Conservation (phyloP, 2,113 vertebrate genomes). For the Trogon surrucura region DNA sequence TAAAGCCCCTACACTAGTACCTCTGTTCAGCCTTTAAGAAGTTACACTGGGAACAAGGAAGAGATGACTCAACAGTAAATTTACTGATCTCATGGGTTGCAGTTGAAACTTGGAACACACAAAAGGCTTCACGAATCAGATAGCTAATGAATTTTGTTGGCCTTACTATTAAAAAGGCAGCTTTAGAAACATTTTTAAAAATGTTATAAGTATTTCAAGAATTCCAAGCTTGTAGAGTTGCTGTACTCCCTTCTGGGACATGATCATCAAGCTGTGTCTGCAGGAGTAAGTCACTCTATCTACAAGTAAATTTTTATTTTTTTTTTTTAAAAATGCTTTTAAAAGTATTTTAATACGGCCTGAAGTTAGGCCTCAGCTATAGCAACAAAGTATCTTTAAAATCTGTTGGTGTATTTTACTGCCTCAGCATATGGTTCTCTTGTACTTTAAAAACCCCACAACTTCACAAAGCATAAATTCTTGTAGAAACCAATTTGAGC, state of each 20-base stretch:
- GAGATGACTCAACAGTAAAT: background rate
- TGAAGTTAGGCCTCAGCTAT: background rate
- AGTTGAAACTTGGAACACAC: background rate
- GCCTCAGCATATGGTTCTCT: background rate
- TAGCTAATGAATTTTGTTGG: background rate
- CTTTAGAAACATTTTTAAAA: background rate
- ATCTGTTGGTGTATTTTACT: background rate
- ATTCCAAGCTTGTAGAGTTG: background rate
- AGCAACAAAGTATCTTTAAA: background rate
- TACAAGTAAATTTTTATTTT: background rate
- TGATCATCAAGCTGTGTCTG: background rate
- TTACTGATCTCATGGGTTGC: background rate
- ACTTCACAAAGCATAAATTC: background rate
- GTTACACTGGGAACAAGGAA: background rate
- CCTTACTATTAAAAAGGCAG: background rate
- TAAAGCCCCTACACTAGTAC: background rate
- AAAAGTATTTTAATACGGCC: background rate
- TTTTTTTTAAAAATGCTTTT: background rate
- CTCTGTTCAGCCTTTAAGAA: background rate
- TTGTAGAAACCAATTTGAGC: background rate
- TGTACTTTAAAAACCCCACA: background rate
- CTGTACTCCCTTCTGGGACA: background rate
- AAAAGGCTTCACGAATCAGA: background rate
- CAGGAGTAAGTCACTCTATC: background rate
- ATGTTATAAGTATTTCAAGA: background rate